These are phyloP conservation scores for Mythimna ferrago DNA, from an alignment of 2,888 invertebrate genomes.

Conservation along the genomic window DNA sequence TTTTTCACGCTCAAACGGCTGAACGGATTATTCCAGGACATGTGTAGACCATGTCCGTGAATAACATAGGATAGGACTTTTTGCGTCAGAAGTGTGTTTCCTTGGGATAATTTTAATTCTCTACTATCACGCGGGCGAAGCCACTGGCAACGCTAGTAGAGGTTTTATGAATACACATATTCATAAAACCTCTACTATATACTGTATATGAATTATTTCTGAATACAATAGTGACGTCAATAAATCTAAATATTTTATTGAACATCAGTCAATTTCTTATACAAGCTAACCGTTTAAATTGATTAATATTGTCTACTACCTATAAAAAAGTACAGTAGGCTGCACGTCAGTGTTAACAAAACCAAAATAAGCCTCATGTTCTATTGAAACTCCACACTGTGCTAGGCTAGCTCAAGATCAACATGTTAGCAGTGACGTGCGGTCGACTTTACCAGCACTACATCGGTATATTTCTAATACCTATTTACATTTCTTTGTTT, in stretches of 20 bases:
- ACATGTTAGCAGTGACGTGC: background rate
- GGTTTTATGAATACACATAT: background rate
- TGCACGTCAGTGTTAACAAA: background rate
- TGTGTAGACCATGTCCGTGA: too few species aligned
- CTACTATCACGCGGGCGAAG: too few species aligned
- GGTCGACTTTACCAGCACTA: background rate
- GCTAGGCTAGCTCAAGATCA: background rate
- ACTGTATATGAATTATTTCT: background rate
- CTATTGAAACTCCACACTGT: background rate
- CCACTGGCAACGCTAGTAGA: too few species aligned
- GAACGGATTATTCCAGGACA: too few species aligned
- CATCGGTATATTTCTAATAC: background rate
- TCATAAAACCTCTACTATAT: too few species aligned
- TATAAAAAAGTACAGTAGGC: slow-evolving; percentile 8
- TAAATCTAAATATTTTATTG: slow-evolving; percentile 19
- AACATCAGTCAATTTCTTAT: slow-evolving; percentile 45
- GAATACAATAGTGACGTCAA: slow-evolving; percentile 10
- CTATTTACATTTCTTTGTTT: background rate
- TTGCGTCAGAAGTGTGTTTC: too few species aligned
- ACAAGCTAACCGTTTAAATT: slow-evolving; percentile 17
- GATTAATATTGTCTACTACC: slow-evolving; percentile 13
- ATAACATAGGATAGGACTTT: too few species aligned
- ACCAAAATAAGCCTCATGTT: background rate
- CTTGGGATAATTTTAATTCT: too few species aligned
- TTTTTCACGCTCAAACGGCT: too few species aligned